A percentile compares a stretch with the other conserved stretches of the same genome.
Conservation (phyloP, 1,140 invertebrate species). For the Wiebesia pumilae region DNA sequence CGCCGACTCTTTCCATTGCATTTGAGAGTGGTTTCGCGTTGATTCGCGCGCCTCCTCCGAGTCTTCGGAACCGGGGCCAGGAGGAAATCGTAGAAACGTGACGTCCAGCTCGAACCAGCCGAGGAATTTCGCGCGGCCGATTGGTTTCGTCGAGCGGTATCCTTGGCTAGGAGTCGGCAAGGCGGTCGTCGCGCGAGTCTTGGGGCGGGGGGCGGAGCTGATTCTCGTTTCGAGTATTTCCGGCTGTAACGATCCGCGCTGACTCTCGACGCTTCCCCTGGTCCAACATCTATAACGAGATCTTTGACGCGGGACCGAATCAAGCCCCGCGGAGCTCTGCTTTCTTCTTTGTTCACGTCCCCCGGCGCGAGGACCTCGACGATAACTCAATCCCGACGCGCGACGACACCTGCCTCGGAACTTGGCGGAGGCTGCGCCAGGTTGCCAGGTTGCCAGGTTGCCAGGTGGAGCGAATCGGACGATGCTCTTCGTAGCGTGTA, state of each 20-base stretch:
- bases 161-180: not conserved
- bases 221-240: not conserved
- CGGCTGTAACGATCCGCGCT: not conserved
- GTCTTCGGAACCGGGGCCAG: not conserved
- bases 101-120: not conserved
- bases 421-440: not conserved
- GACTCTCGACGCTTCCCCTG: slow-evolving; percentile 22
- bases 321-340: not conserved
- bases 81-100: not conserved
- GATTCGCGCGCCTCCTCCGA: not conserved
- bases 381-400: slow-evolving; percentile 33
- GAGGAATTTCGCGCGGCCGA: not conserved
- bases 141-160: not conserved
- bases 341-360: slow-evolving; percentile 6
- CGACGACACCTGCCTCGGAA: slow-evolving; percentile 2
- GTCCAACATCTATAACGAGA: slow-evolving; percentile 41
- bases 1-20: not conserved
- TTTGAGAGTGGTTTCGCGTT: slow-evolving; percentile 12
- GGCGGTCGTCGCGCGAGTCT: too few relatives aligned
- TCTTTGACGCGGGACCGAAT: slow-evolving; percentile 36
- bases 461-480: not conserved
- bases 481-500: not conserved
- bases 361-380: not conserved
- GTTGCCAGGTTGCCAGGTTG: too few relatives aligned
- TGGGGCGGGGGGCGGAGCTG: too few relatives aligned